These are phyloP conservation scores for Malurus elegans DNA, from an alignment of 2,113 vertebrate genomes.

Conservation along the genomic window DNA sequence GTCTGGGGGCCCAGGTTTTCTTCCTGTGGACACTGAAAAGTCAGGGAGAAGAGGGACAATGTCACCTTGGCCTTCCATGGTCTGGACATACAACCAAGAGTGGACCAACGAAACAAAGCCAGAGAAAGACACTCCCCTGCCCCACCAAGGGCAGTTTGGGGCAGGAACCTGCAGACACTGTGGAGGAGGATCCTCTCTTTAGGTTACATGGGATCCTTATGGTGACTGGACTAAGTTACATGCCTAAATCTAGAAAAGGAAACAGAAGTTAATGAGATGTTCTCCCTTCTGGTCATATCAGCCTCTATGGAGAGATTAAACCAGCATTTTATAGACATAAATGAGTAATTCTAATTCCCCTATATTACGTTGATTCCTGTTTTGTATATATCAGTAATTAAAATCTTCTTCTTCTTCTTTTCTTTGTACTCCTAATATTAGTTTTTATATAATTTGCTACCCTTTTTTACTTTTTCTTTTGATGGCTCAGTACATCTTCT, in stretches of 20 bases:
- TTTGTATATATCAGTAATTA: slow-evolving; percentile 11
- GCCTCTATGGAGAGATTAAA: neutral
- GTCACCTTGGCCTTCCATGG: neutral
- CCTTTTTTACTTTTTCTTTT: neutral
- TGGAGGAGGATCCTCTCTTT: neutral
- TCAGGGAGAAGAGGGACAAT: neutral
- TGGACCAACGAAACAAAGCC: neutral
- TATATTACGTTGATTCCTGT: slow-evolving; percentile 5
- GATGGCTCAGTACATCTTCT: neutral
- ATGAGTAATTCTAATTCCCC: neutral
- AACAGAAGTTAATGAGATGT: neutral
- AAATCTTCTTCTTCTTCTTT: neutral
- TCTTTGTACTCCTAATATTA: neutral
- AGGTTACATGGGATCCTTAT: fast-evolving
- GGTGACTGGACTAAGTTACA: neutral
- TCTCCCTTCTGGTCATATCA: neutral
- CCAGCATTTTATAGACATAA: neutral
- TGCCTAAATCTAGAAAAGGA: neutral
- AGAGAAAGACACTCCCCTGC: neutral
- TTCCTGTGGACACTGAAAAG: neutral
- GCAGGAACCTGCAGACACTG: neutral
- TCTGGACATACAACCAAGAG: neutral
- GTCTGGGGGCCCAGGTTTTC: neutral
- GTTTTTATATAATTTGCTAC: neutral
- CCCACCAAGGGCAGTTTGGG: neutral